Base-by-base conservation (phyloP, 2,797 vertebrate genomes). In the Coregonus ussuriensis region DNA sequence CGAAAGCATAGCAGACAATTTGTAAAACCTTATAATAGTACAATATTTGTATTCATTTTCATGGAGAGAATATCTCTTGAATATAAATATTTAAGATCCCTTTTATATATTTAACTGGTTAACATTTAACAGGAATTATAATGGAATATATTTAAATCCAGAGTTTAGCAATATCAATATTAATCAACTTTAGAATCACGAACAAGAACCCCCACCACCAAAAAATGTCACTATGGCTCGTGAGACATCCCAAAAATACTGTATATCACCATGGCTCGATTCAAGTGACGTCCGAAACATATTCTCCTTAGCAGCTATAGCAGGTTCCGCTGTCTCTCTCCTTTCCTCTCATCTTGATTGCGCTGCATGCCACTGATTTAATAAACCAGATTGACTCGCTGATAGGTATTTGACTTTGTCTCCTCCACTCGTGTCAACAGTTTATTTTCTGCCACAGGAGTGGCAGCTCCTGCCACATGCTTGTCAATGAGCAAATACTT, bases 391-490 rank as follows among this genome's bases (percentile, higher is more conserved):
- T 74, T 77, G 82, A 87, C 74, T 62, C 62, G 75, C 71, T 47
- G 41, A 2, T 21, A 37, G 70, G 41, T 84, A 73, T 85, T 89
- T 86, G 84, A 89, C 85, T 90, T 87, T 87, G 80, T 86, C 74
- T 81, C 79, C 75, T 86, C 88, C 84, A 47, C 41, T 47, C 9
- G 9, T 47, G 9, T 11, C 9, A 88, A 80, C 77, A 82, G 77
- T 89, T 86, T 86, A 85, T 89, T 86, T 85, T 82, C 76, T 79
- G 65, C 77, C 77, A 9, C 37, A 54, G 71, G 52, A 89, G 54
- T 79, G 81, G 78, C 89, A 85, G 85, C 82, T 86, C 80, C 83
- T 88, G 88, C 80, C 74, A 81, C 83, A 73, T 74, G 74, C 88
- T 88, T 86, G 84, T 90, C 89, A 87, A 47, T 47, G 9, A 47